phyloP scores from a whole-genome alignment of 2,113 vertebrate species.

The Prinia subflava region DNA sequence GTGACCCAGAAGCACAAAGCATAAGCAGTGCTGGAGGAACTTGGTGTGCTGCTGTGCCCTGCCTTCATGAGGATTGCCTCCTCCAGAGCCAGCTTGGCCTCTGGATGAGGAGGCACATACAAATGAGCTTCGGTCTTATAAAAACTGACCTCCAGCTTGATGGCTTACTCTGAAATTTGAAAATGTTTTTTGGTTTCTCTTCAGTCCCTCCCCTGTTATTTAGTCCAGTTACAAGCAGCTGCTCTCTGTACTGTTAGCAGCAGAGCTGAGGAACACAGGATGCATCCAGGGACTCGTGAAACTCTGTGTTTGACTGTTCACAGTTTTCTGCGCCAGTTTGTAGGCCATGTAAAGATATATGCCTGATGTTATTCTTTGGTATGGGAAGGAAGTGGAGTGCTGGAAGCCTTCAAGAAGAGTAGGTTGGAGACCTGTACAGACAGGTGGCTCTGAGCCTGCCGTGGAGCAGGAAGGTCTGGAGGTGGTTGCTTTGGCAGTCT shows the following conservation, averaged over 20 bases:
- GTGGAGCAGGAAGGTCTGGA: not conserved
- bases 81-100: not conserved
- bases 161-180: not conserved
- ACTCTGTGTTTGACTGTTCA: not conserved
- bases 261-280: not conserved
- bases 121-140: not conserved
- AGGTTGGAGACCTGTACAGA: not conserved
- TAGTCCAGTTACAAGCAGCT: not conserved
- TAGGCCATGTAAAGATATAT: not conserved
- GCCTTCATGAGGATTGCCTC: not conserved
- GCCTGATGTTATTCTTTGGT: not conserved
- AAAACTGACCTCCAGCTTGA: not conserved
- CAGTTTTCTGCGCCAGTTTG: not conserved
- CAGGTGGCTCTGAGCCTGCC: not conserved
- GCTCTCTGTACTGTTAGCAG: not conserved
- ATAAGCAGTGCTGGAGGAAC: not conserved
- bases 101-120: not conserved
- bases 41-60: not conserved
- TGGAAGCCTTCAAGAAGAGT: not conserved
- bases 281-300: not conserved
- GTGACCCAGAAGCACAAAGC: slow-evolving; percentile 21
- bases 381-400: not conserved
- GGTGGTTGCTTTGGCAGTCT: not conserved
- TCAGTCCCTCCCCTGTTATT: not conserved
- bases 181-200: not conserved